These are phyloP conservation scores for Microchirus variegatus DNA, from an alignment of 2,797 vertebrate genomes.

Conservation along the genomic window DNA sequence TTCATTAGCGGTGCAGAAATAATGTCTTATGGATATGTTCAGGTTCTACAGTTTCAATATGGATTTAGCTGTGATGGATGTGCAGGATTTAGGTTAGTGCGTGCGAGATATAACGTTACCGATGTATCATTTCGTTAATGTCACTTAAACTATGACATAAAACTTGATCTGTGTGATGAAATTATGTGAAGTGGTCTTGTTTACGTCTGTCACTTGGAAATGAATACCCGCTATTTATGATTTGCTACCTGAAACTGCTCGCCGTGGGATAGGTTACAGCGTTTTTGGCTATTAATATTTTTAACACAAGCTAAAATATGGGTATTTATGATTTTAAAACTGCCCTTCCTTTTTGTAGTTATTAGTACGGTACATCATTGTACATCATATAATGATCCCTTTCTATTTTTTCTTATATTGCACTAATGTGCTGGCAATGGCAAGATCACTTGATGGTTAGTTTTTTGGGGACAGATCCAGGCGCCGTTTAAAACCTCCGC, in stretches of 20 bases:
- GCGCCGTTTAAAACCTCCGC: conserved; percentile 15
- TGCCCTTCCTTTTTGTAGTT: not conserved
- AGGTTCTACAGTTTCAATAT: not conserved
- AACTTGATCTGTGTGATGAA: conserved; percentile 7
- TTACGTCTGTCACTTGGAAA: conserved; percentile 30
- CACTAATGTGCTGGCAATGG: not conserved
- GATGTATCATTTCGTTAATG: not conserved
- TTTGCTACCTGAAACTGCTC: conserved; percentile 9
- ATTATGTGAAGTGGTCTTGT: conserved; percentile 4
- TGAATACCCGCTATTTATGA: conserved; percentile 42
- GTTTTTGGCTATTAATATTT: conserved; percentile 20
- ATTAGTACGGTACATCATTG: not conserved
- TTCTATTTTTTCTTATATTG: not conserved
- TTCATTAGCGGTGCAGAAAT: conserved; percentile 10
- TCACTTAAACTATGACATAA: conserved; percentile 1
- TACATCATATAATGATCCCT: too few species aligned
- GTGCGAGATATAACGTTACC: not conserved
- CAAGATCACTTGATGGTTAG: too few species aligned
- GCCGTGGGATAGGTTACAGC: conserved; percentile 13
- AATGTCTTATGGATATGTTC: not conserved
- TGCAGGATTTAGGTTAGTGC: not conserved
- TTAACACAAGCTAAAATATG: conserved; percentile 16
- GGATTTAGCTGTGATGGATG: too few species aligned
- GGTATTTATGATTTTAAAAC: not conserved
- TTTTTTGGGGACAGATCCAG: not conserved